Conservation (phyloP, 2,113 vertebrate genomes). For the Proteles cristata region DNA sequence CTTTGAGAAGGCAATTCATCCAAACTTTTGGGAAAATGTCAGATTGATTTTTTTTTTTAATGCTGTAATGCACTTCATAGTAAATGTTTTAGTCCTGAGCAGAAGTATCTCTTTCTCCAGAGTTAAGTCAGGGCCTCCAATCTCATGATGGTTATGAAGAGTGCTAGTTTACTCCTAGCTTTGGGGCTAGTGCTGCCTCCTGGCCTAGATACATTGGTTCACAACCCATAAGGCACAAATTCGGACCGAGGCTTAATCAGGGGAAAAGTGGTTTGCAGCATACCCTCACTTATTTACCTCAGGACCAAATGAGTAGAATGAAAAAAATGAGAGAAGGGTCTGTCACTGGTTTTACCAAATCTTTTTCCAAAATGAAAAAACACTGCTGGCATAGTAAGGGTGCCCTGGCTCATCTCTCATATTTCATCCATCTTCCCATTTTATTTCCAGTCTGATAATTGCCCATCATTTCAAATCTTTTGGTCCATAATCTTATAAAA, state of each 20-base stretch:
- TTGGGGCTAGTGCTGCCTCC: neutral
- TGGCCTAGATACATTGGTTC: neutral
- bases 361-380: neutral
- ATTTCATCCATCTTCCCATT: neutral
- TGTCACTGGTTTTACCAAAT: neutral
- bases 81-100: neutral
- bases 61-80: neutral
- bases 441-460: neutral
- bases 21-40: neutral
- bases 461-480: neutral
- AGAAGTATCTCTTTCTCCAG: neutral
- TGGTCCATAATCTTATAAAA: constrained; percentile 5
- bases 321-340: neutral
- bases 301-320: neutral
- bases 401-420: neutral
- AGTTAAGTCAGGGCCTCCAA: neutral
- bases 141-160: neutral
- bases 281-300: neutral
- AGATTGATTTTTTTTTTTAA: neutral
- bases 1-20: neutral
- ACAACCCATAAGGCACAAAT: neutral
- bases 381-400: accelerated
- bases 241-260: neutral
- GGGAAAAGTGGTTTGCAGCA: neutral
- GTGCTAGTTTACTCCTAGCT: neutral